Base-by-base conservation (phyloP, 2,888 invertebrate species). In the Chrysomela aeneicollis region DNA sequence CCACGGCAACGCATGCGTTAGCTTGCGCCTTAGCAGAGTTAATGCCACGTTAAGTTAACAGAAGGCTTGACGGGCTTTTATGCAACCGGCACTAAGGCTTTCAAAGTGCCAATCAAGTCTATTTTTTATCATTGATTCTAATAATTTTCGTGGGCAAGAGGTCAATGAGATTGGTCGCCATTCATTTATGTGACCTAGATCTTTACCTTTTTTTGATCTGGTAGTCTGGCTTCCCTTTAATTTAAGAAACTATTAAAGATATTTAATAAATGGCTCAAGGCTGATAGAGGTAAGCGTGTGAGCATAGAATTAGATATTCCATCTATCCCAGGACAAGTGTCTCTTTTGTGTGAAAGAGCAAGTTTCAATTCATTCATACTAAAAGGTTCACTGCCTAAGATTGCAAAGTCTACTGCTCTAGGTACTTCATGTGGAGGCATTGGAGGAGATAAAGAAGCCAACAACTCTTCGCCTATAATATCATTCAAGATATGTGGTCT, bases 111-210 rank as follows among this genome's bases (percentile, higher is more conserved):
- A 55, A 8, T 55, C 55, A 17, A 55, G 37, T 19, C 55, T 8
- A 42, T 55, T 55, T 15, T 55, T 55, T 4, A 55, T 55, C 17
- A 22, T 15, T n/a, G 55, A 37, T 26, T n/a, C 55, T 19, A 42
- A 17, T 9, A 55, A 10, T 15, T 55, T 55, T 19, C 22, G 37
- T 8, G 55, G 55, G 5, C 55, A 55, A 0, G 22, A 55, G 3
- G 55, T 55, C 12, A 55, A 19, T 2, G 55, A 22, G 21, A 55
- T 42, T 42, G 55, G 42, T 21, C 42, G 18, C 55, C 55, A 55
- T n/a, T 30, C 52, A 17, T n/a, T 30, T 2, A 52, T 9, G n/a
- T 26, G 26, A 1, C 52, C 52, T 52, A n/a, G n/a, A n/a, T n/a
- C n/a, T n/a, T n/a, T 1, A n/a, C 26, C 26, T 30, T 15, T 30